Base-by-base conservation (phyloP, 2,888 invertebrate species). In the Ischnura elegans region DNA sequence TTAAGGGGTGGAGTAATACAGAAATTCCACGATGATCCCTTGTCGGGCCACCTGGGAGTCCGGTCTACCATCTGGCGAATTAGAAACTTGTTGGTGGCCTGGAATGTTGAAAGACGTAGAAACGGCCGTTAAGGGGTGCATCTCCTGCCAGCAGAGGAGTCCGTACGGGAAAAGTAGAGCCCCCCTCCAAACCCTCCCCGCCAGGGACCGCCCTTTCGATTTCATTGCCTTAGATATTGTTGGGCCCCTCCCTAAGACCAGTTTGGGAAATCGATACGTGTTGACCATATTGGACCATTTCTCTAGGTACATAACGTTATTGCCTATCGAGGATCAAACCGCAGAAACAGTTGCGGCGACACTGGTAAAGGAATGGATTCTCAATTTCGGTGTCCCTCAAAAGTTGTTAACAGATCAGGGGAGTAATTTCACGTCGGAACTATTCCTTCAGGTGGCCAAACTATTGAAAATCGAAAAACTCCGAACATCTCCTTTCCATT, bases 171-270 rank as follows among this genome's bases (percentile, higher is more conserved):
- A 16, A 16, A 55, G 19, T 4, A 13, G 55, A 21, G 55, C 55
- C 3, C 55, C n/a, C 21, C 55, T 55, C 3, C 55, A 55, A 21
- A 21, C 13, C 3, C 16, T 55, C 19, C 93, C 66, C 0, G 45
- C 66, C 10, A 0, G 47, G 21, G 43, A 29, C 19, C 10, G 16
- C 5, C 94, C 94, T 16, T 94, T 94, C 25, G 85, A 94, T 8
- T 16, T 36, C 5, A 86, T 93, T 6, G 76, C 94, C 0, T 55
- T 94, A 29, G 94, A 94, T 43, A 94, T 94, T 0, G 94, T 94
- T 3, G 95, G 95, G 6, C 94, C 95, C 10, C 87, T 95, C 13
- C 94, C 93, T 0, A 16, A 13, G 43, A 94, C 94, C 25, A 43
- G 93, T 16, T 42, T 87, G 21, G 93, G 85, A 0, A 42, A 94